Evolutionary conservation across 2,797 vertebrate species (phyloP).

Genomic region (Gymnothorax reevesii): DNA sequence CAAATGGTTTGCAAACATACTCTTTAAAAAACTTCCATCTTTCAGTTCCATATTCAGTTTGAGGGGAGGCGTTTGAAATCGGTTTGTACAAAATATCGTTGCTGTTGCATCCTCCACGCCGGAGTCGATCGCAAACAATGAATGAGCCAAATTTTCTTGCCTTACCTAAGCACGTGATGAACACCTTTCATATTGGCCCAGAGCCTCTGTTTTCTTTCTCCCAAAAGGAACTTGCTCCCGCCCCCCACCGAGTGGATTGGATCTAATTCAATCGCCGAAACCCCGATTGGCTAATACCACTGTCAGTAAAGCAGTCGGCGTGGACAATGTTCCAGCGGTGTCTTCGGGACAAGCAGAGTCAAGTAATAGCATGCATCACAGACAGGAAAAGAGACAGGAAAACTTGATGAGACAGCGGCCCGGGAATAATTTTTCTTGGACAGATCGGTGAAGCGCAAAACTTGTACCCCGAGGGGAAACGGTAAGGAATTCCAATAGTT

Average conservation of each 20-base stretch:
- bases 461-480: neutral
- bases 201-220: neutral
- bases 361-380: slow-evolving; percentile 29
- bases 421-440: slow-evolving; percentile 2
- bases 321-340: neutral
- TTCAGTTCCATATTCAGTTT: neutral
- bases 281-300: slow-evolving; percentile 36
- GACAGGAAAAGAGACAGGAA: neutral
- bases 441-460: neutral
- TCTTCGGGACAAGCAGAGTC: slow-evolving; percentile 27
- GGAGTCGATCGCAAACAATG: neutral
- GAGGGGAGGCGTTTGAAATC: neutral
- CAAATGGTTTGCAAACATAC: neutral
- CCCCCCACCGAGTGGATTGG: slow-evolving; percentile 36
- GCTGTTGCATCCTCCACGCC: neutral
- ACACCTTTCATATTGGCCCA: neutral
- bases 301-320: slow-evolving; percentile 17
- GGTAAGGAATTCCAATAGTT: slow-evolving; percentile 19
- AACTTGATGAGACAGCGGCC: slow-evolving; percentile 15
- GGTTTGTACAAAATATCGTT: no score
- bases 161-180: neutral
- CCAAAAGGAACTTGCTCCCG: slow-evolving; percentile 4
- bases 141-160: no score
- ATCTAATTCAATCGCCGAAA: neutral
- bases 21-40: neutral